Evolutionary conservation across 2,113 vertebrate species (phyloP).

Genomic region (Sphaerodactylus townsendi): DNA sequence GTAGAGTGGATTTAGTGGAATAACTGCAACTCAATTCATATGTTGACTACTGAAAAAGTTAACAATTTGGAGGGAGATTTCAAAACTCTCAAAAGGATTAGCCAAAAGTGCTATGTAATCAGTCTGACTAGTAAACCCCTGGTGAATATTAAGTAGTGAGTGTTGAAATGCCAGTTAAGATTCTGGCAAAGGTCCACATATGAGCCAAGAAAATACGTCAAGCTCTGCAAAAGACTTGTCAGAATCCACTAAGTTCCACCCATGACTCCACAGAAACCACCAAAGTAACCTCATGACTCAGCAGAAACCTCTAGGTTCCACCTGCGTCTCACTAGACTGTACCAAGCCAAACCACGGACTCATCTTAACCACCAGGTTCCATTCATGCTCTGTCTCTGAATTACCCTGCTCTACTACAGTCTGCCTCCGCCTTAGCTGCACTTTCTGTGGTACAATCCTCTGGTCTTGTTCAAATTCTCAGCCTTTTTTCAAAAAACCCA

Average conservation of each 20-base stretch:
- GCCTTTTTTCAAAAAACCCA: too few species aligned
- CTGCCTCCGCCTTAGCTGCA: too few species aligned
- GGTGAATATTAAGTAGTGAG: conserved; percentile 30
- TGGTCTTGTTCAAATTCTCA: too few species aligned
- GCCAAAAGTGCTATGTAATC: neutral
- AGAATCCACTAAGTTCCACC: neutral
- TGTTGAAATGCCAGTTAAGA: neutral
- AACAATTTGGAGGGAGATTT: neutral
- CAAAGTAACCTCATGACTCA: too few species aligned
- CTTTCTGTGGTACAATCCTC: too few species aligned
- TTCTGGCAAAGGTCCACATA: neutral
- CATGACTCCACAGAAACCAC: neutral
- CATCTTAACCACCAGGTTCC: too few species aligned
- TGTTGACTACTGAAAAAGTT: accelerated
- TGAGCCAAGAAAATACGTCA: neutral
- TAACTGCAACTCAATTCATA: neutral
- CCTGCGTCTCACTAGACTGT: too few species aligned
- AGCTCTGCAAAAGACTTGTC: neutral
- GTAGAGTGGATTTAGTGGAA: neutral
- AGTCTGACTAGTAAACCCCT: neutral
- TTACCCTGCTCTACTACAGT: too few species aligned
- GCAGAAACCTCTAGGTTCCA: too few species aligned
- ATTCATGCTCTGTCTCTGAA: too few species aligned
- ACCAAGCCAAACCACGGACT: too few species aligned
- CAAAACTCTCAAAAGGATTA: neutral